Conservation (phyloP, 2,797 vertebrate genomes). For the Sparidentex hasta region DNA sequence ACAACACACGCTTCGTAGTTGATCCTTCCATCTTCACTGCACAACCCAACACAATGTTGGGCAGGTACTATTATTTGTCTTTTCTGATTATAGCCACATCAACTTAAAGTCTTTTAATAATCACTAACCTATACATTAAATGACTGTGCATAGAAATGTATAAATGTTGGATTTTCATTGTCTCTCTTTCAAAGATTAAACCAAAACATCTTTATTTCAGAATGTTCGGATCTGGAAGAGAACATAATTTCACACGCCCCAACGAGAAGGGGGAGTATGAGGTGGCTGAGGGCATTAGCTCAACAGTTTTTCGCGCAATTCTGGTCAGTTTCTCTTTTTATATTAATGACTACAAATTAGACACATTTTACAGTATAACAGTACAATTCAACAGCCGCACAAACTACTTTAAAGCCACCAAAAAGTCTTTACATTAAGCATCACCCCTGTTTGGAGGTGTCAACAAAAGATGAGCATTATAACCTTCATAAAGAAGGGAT, state of each 20-base stretch:
- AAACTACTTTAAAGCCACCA: background rate
- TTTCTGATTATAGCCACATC: background rate
- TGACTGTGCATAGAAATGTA: background rate
- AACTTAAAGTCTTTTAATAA: background rate
- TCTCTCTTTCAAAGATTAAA: conserved; percentile 21
- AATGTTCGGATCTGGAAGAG: conserved; percentile 99
- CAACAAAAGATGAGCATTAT: background rate
- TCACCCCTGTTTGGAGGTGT: background rate
- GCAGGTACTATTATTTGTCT: conserved; percentile 87
- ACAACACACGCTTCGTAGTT: conserved; percentile 98
- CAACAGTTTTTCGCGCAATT: conserved; percentile 98
- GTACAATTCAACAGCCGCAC: background rate
- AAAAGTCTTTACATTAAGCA: background rate
- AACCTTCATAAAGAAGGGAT: background rate
- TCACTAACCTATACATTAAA: background rate
- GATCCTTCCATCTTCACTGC: conserved; percentile 98
- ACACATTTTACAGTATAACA: background rate
- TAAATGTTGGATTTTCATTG: background rate
- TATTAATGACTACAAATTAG: background rate
- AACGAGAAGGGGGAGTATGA: conserved; percentile 99
- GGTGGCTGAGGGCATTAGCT: conserved; percentile 98
- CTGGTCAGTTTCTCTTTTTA: conserved; percentile 87
- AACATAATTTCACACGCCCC: conserved; percentile 98
- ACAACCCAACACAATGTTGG: conserved; percentile 99
- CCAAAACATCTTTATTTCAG: conserved; percentile 75